phyloP scores from a whole-genome alignment of 2,113 vertebrate species.

The Xiphias gladius region DNA sequence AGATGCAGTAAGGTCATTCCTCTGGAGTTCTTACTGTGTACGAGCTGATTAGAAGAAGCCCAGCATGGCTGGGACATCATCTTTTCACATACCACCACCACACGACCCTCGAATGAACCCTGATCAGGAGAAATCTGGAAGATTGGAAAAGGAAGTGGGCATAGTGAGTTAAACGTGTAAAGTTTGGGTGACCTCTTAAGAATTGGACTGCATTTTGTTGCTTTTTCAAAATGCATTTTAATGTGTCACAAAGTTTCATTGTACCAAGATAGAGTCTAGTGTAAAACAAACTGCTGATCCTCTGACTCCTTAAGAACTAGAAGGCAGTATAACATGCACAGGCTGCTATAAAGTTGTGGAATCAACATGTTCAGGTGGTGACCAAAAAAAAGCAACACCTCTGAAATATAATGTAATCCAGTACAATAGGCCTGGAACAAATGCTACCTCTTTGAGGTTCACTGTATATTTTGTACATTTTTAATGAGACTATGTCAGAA shows the following conservation, averaged over 20 bases:
- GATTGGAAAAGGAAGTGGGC: neutral
- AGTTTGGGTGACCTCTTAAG: neutral
- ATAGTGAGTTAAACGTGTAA: neutral
- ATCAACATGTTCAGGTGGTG: neutral
- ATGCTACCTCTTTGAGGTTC: neutral
- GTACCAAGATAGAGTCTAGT: no score
- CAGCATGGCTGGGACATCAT: conserved; percentile 99
- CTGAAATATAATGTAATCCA: neutral
- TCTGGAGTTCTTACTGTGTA: conserved; percentile 97
- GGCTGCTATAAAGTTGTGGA: neutral
- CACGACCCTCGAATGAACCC: conserved; percentile 95
- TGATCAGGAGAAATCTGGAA: conserved; percentile 87
- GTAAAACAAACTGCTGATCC: no score
- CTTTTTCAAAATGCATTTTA: neutral
- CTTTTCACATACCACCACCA: conserved; percentile 98
- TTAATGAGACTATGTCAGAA: neutral
- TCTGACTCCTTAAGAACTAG: neutral
- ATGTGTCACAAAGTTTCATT: no score
- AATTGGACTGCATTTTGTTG: neutral
- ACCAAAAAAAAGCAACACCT: neutral
- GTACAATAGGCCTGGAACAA: neutral
- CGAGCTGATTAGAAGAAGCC: conserved; percentile 96
- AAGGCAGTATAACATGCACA: no score
- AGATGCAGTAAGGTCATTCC: conserved; percentile 98
- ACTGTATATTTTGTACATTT: neutral